Conservation (phyloP, 2,888 invertebrate genomes). For the Chrysina gloriosa region DNA sequence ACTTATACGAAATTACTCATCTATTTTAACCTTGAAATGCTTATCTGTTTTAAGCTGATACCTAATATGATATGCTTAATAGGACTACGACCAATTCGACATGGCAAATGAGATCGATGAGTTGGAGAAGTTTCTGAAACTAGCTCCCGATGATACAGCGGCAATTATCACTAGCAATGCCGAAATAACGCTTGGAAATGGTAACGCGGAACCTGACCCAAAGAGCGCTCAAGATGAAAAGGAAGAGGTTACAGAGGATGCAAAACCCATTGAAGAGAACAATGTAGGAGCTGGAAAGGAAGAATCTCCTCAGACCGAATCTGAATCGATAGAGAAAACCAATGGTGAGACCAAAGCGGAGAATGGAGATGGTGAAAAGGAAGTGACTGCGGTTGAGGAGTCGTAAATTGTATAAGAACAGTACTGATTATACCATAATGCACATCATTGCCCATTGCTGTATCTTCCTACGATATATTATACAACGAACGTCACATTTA, state of each 20-base stretch:
- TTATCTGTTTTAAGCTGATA: no score
- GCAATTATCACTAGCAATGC: constrained; percentile 64
- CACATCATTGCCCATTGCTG: constrained; percentile 27
- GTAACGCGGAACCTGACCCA: constrained; percentile 56
- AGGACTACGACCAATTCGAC: constrained; percentile 95
- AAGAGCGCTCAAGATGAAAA: constrained; percentile 48
- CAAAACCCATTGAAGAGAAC: constrained; percentile 39
- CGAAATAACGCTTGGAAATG: constrained; percentile 62
- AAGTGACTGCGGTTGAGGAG: constrained; percentile 13
- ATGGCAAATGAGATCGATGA: constrained; percentile 91
- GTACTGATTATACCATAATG: constrained; percentile 35
- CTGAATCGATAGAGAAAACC: constrained; percentile 10
- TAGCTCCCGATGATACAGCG: constrained; percentile 72
- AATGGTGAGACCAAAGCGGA: constrained; percentile 28
- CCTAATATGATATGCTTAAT: constrained; percentile 55
- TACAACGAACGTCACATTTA: constrained; percentile 12
- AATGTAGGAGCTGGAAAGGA: constrained; percentile 10
- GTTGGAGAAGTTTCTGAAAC: constrained; percentile 87
- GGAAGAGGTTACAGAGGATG: constrained; percentile 45
- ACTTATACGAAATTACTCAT: no score
- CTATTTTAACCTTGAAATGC: no score
- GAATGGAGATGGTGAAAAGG: constrained; percentile 24
- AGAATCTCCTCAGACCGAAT: constrained; percentile 25
- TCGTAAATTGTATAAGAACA: constrained; percentile 22
- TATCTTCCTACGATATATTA: constrained; percentile 19